phyloP scores from a whole-genome alignment of 2,797 vertebrate genomes.

The Antennarius maculatus region DNA sequence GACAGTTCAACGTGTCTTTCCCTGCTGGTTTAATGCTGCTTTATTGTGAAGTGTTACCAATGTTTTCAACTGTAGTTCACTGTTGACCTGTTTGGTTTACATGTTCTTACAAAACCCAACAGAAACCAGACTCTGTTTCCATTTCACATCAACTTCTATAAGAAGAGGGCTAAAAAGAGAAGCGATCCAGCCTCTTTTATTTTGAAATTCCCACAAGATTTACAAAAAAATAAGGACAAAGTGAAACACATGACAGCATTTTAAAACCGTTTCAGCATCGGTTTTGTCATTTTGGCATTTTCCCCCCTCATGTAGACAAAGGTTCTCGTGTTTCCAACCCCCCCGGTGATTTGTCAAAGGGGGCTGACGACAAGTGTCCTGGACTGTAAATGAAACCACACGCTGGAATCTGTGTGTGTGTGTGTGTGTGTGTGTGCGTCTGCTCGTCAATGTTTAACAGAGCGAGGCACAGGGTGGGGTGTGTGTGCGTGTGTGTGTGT shows the following conservation, averaged over 20 bases:
- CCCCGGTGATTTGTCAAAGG: constrained; percentile 46
- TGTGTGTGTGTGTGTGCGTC: constrained; percentile 28
- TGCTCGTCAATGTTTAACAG: constrained; percentile 63
- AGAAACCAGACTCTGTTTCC: background rate
- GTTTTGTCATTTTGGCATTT: constrained; percentile 12
- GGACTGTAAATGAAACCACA: constrained; percentile 59
- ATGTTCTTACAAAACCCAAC: background rate
- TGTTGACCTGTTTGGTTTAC: background rate
- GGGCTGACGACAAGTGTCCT: constrained; percentile 50
- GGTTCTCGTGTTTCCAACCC: constrained; percentile 46
- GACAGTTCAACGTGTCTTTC: constrained; percentile 12
- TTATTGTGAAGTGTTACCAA: background rate
- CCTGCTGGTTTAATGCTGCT: background rate
- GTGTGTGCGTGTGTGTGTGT: background rate
- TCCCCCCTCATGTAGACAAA: constrained; percentile 37
- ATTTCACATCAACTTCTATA: background rate
- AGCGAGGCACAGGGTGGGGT: constrained; percentile 41
- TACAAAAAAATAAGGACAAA: background rate
- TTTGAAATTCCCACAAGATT: constrained; percentile 1
- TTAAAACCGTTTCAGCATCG: background rate
- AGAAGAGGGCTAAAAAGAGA: background rate
- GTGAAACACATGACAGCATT: constrained; percentile 2
- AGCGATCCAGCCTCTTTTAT: background rate
- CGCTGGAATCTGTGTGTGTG: constrained; percentile 39
- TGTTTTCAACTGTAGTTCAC: background rate